A percentile compares a stretch with the other conserved stretches of the same genome.
Evolutionary conservation across 1,140 invertebrate species (phyloP).

Genomic region (Cydia amplana): DNA sequence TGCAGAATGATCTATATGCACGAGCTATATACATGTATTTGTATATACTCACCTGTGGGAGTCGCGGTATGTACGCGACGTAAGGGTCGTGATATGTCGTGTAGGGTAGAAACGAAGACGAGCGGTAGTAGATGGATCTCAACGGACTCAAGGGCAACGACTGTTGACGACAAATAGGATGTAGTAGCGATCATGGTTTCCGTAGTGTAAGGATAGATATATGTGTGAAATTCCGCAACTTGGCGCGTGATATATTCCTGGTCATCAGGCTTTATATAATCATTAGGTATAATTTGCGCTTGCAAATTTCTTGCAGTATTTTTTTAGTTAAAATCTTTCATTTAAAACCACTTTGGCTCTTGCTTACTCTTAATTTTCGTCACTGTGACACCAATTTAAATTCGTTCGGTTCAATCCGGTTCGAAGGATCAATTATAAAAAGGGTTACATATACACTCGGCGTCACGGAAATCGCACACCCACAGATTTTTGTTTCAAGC

Average conservation of each 20-base stretch:
- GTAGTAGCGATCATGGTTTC: neutral
- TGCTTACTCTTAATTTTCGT: no score
- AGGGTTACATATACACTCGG: neutral
- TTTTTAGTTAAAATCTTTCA: no score
- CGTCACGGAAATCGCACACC: no score
- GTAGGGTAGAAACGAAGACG: constrained; percentile 45
- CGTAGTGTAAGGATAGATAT: neutral
- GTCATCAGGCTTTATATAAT: no score
- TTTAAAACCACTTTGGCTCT: no score
- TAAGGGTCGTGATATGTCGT: constrained; percentile 70
- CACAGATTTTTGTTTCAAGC: no score
- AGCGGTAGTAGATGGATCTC: constrained; percentile 69
- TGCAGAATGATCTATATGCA: constrained; percentile 31
- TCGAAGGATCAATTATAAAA: neutral
- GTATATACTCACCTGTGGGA: constrained; percentile 68
- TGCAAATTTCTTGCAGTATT: no score
- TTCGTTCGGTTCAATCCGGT: neutral
- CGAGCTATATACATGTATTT: constrained; percentile 31
- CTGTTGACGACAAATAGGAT: constrained; percentile 43
- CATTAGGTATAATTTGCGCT: no score
- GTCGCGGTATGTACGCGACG: constrained; percentile 66
- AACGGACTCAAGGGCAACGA: constrained; percentile 45
- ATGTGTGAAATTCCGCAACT: no score
- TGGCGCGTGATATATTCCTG: no score
- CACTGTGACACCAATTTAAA: no score